A percentile compares a stretch with the other conserved stretches of the same genome.
Conservation (phyloP, 23 tunicate species). For the Trididemnum clinides region DNA sequence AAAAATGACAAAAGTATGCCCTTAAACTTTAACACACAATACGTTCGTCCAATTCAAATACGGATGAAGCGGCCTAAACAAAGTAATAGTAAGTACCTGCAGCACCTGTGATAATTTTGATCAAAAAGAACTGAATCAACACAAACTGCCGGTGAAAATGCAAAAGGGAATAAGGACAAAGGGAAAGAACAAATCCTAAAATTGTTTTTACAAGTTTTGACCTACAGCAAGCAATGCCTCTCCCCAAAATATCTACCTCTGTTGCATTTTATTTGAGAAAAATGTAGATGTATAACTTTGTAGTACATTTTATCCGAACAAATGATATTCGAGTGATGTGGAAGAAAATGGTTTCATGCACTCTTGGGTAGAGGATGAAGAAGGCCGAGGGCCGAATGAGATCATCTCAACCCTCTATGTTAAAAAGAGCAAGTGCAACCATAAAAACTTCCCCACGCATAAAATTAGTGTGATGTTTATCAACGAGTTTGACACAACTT, state of each 20-base stretch:
- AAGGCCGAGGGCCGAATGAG: no score
- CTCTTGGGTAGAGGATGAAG: neutral
- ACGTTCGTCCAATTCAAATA: no score
- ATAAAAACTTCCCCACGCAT: no score
- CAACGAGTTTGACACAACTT: no score
- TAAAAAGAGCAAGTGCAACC: no score
- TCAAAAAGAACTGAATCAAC: neutral
- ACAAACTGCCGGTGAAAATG: neutral
- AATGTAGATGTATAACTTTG: neutral
- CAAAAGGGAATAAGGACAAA: neutral
- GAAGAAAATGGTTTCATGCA: slow-evolving; percentile 4
- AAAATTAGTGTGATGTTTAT: no score
- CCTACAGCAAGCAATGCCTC: neutral
- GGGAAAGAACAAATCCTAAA: neutral
- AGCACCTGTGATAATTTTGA: neutral
- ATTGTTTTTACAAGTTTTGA: neutral
- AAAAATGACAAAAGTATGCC: no score
- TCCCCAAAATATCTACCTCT: neutral
- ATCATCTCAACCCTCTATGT: no score
- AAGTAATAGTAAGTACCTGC: neutral
- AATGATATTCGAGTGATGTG: neutral
- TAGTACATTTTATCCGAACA: neutral
- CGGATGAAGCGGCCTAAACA: neutral
- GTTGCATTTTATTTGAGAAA: neutral
- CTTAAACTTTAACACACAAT: neutral